Percentiles rank a stretch among this genome's conserved stretches.
Conservation (phyloP, 2,888 invertebrate species). For the Mactromeris polynyma region DNA sequence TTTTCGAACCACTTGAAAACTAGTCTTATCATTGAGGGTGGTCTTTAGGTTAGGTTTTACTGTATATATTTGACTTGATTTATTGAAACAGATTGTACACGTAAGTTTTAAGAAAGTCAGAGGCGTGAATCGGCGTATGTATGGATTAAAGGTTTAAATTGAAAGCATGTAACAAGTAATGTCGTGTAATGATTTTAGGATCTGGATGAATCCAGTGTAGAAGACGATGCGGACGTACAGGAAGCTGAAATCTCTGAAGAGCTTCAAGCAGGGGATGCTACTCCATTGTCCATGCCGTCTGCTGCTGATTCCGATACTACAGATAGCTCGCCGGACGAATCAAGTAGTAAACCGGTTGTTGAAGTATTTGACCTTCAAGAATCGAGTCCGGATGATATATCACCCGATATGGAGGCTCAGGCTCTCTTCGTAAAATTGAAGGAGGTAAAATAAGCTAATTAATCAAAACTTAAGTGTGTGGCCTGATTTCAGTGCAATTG, state of each 20-base stretch:
- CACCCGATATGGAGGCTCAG: slow-evolving; percentile 87
- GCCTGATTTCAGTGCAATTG: too few relatives aligned
- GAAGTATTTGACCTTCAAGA: slow-evolving; percentile 82
- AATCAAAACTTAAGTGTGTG: too few relatives aligned
- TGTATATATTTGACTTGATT: too few relatives aligned
- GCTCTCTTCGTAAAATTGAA: slow-evolving; percentile 87
- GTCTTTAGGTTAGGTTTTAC: too few relatives aligned
- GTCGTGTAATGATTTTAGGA: slow-evolving; percentile 54
- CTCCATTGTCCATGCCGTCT: slow-evolving; percentile 81
- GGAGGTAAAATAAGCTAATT: slow-evolving; percentile 80
- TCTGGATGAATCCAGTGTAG: slow-evolving; percentile 73
- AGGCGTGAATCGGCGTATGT: too few relatives aligned
- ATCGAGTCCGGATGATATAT: slow-evolving; percentile 86
- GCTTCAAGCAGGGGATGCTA: slow-evolving; percentile 82
- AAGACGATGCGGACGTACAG: slow-evolving; percentile 72
- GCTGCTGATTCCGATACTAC: slow-evolving; percentile 72
- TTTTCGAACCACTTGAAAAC: too few relatives aligned
- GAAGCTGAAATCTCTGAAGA: slow-evolving; percentile 71
- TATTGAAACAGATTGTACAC: too few relatives aligned
- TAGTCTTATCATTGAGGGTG: too few relatives aligned
- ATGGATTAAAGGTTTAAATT: background rate
- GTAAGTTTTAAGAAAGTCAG: too few relatives aligned
- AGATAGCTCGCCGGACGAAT: slow-evolving; percentile 78
- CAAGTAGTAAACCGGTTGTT: slow-evolving; percentile 67
- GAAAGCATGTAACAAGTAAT: background rate